Base-by-base conservation (phyloP, 2,888 invertebrate species). In the Stomorhina lunata region DNA sequence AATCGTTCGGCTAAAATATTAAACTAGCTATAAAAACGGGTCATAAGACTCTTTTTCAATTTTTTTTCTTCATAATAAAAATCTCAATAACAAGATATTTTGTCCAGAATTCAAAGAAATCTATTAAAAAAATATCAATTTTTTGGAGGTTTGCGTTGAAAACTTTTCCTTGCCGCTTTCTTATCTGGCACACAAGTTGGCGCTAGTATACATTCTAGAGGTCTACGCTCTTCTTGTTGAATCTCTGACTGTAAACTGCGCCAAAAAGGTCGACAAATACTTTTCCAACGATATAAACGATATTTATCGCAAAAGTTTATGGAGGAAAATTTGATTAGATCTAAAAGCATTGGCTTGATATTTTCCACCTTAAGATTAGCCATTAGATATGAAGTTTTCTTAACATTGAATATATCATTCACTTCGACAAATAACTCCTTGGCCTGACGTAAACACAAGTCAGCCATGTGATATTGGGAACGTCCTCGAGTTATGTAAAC, bases 281-380 rank as follows among this genome's bases (percentile, higher is more conserved):
- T 87, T 83, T 89, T 89, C 89, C 89, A 89, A 63, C 85, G 87
- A 0, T 86, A 85, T 4, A 89, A 72, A 48, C 87, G 87, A 48
- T 84, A 86, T 65, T 88, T 86, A 40, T 86, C 86, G 53, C 89
- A 89, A 48, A 86, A 87, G 4, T 50, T 27, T 2, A n/a, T 48
- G 0, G 61, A 68, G 0, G 86, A 85, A 0, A 84, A 78, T 82
- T 89, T 89, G 0, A 89, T 61, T 85, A 89, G 86, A 69, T 87
- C 87, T 84, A 88, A 87, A 7, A 88, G 88, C 2, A 86, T 81
- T 0, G 89, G 89, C 0, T 87, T 86, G 3, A 89, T 88, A 53
- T 88, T 86, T 29, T 88, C 85, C 3, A 88, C 87, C 80, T 88
- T 84, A 0, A 89, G 76, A 17, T 89, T 89, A 40, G 88, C 89